Conservation (phyloP, 1,140 invertebrate species). For the Zeugodacus cucurbitae region DNA sequence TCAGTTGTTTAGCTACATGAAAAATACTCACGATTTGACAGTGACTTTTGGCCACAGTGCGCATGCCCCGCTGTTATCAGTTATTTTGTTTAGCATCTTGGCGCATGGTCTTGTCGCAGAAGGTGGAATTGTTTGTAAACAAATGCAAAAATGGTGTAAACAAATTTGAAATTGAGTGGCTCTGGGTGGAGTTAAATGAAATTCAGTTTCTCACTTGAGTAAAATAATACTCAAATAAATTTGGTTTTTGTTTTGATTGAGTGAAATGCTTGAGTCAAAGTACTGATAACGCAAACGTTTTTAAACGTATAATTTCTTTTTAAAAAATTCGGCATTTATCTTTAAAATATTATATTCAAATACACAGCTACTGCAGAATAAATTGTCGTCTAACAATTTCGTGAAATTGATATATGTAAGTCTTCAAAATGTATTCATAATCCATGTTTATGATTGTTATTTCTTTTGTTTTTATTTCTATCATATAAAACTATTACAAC, state of each 20-base stretch:
- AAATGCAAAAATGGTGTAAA: conserved; percentile 39
- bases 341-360: too few relatives aligned
- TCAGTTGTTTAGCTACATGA: background rate
- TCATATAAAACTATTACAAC: background rate
- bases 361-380: too few relatives aligned
- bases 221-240: background rate
- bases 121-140: conserved; percentile 46
- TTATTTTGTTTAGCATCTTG: background rate
- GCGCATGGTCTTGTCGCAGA: background rate
- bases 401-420: too few relatives aligned
- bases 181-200: background rate
- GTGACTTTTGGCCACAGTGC: conserved; percentile 44
- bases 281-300: too few relatives aligned
- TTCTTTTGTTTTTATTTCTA: background rate
- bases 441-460: background rate
- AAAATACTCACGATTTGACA: background rate
- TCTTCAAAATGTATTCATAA: too few relatives aligned
- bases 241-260: too few relatives aligned
- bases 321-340: too few relatives aligned
- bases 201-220: background rate
- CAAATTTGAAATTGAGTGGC: background rate
- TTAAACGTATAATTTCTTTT: too few relatives aligned
- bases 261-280: too few relatives aligned
- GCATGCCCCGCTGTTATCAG: conserved; percentile 57
- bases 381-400: too few relatives aligned